Evolutionary conservation across 92 coral and sea anemone species (phyloP).

Genomic region (Epizoanthus rinbou): DNA sequence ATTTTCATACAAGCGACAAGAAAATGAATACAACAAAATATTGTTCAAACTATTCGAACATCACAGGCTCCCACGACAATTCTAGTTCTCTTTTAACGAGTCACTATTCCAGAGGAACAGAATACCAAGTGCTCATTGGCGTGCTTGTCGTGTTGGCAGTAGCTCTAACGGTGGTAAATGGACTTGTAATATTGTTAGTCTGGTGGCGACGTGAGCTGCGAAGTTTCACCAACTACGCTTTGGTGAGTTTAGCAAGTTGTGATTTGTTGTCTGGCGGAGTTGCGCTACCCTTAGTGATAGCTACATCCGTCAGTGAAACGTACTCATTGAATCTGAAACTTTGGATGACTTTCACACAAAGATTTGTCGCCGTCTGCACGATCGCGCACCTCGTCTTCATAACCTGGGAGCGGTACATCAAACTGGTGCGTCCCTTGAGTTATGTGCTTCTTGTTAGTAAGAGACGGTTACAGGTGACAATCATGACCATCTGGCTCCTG

Average conservation of each 20-base stretch:
- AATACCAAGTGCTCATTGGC: neutral
- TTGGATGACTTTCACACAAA: slow-evolving; percentile 8
- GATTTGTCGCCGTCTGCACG: neutral
- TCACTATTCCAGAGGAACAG: neutral
- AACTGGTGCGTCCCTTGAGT: neutral
- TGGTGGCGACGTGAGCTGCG: slow-evolving; percentile 9
- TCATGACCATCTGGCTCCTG: neutral
- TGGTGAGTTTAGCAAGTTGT: slow-evolving; percentile 1
- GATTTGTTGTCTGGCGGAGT: slow-evolving; percentile 10
- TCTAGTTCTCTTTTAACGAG: neutral
- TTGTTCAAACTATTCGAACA: too few species aligned
- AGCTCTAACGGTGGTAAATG: neutral
- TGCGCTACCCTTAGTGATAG: neutral
- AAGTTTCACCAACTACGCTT: slow-evolving; percentile 6
- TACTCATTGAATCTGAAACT: neutral
- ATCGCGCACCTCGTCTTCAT: slow-evolving; percentile 11
- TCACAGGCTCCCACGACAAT: too few species aligned
- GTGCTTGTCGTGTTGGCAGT: neutral
- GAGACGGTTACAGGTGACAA: neutral
- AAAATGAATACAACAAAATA: too few species aligned
- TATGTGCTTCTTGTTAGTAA: neutral
- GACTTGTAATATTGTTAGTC: slow-evolving; percentile 5
- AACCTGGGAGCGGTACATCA: slow-evolving; percentile 18
- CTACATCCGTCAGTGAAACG: neutral
- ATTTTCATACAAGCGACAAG: too few species aligned